Conservation (phyloP, 2,797 vertebrate species). For the Pantherophis alleghaniensis region DNA sequence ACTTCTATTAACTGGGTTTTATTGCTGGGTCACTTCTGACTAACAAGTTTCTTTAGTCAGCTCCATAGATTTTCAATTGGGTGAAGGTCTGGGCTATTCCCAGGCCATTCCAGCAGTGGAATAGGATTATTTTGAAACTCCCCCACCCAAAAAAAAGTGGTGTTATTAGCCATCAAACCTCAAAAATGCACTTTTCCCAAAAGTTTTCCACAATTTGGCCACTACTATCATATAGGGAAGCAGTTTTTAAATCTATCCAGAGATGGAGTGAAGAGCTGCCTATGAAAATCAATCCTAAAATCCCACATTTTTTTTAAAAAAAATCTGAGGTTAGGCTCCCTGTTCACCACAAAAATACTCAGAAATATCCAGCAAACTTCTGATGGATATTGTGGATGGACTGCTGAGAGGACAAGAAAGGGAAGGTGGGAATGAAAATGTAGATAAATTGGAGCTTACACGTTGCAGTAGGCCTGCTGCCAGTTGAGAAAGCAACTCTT, state of each 20-base stretch:
- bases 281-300: background rate
- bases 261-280: background rate
- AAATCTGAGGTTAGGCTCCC: background rate
- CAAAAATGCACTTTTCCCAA: too few relatives aligned
- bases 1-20: too few relatives aligned
- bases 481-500: background rate
- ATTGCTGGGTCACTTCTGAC: too few relatives aligned
- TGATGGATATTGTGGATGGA: background rate
- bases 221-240: background rate
- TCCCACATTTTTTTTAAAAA: background rate
- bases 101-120: too few relatives aligned
- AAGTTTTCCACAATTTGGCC: too few relatives aligned
- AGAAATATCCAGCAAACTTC: background rate
- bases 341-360: too few relatives aligned
- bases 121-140: too few relatives aligned
- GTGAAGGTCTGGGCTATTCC: too few relatives aligned
- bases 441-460: background rate
- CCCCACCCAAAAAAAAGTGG: too few relatives aligned
- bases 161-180: too few relatives aligned
- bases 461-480: background rate
- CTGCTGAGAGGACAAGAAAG: background rate
- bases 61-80: too few relatives aligned
- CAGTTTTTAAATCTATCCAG: background rate
- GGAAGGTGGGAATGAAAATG: background rate
- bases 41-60: too few relatives aligned